Percentiles rank a stretch among this genome's conserved stretches.
Conservation (phyloP, 2,113 vertebrate genomes). For the Labeo rohita region DNA sequence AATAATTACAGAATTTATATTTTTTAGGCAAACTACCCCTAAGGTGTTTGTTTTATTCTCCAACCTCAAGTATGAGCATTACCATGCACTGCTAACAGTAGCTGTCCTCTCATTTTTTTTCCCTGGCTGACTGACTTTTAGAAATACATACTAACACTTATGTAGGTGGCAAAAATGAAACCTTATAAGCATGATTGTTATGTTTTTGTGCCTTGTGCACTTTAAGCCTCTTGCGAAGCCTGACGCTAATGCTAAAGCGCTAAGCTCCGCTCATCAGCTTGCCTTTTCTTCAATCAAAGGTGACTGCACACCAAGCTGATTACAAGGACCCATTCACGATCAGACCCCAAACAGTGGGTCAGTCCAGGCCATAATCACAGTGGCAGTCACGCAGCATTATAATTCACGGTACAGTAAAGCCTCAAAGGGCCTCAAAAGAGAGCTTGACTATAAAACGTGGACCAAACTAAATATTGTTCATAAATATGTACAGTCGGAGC, state of each 20-base stretch:
- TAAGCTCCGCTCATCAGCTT: not conserved
- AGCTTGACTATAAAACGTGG: slow-evolving; percentile 56
- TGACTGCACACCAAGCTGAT: slow-evolving; percentile 25
- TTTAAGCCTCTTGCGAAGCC: slow-evolving; percentile 3
- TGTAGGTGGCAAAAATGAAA: not conserved
- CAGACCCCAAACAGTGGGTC: slow-evolving; percentile 15
- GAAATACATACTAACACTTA: not conserved
- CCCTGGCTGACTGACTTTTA: not conserved
- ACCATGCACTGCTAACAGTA: not conserved
- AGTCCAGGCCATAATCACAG: slow-evolving; percentile 25
- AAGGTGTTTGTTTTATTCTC: not conserved
- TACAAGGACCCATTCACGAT: slow-evolving; percentile 25
- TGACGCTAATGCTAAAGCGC: not conserved
- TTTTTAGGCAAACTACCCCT: not conserved
- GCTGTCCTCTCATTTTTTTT: not conserved
- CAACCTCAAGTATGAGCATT: not conserved
- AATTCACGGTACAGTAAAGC: slow-evolving; percentile 57
- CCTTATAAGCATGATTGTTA: not conserved
- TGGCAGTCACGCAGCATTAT: slow-evolving; percentile 16
- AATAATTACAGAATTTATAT: not conserved
- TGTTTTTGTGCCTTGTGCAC: not conserved
- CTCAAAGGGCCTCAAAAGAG: slow-evolving; percentile 58
- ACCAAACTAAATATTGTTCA: slow-evolving; percentile 64
- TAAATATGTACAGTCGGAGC: slow-evolving; percentile 59
- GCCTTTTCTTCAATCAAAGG: slow-evolving; percentile 26